Evolutionary conservation across 2,797 vertebrate genomes (phyloP).

Genomic region (Sylvia borin): DNA sequence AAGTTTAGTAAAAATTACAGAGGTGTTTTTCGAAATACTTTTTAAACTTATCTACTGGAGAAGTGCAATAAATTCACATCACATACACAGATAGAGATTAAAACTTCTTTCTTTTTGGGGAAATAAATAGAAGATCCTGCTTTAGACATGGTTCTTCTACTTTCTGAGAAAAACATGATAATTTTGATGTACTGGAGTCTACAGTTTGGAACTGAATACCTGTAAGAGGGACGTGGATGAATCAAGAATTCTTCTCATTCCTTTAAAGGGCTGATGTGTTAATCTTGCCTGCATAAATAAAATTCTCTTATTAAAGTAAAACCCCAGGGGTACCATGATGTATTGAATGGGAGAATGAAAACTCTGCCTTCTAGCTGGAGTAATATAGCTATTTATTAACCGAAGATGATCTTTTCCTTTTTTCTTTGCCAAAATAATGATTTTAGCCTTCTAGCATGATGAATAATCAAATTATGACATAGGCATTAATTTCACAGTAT

Average conservation of each 20-base stretch:
- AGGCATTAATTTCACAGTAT: neutral
- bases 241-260: neutral
- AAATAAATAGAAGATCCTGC: too few relatives aligned
- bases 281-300: slow-evolving; percentile 4
- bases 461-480: neutral
- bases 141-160: neutral
- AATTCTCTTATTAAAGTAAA: neutral
- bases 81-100: neutral
- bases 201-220: neutral
- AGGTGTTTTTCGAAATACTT: rapidly evolving
- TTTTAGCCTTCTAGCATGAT: neutral
- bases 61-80: neutral
- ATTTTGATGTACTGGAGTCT: neutral
- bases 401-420: neutral
- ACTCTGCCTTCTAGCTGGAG: neutral
- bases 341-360: slow-evolving; percentile 9
- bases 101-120: neutral
- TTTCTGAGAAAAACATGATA: neutral
- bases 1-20: neutral
- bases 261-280: neutral
- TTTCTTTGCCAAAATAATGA: neutral
- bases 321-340: neutral
- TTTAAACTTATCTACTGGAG: neutral
- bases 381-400: neutral
- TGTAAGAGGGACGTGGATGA: neutral